Percentiles rank a stretch among this genome's conserved stretches.
Evolutionary conservation across 35 echinoderm and acorn worm genomes (phyloP).

Genomic region (Hemicentrotus pulcherrimus): DNA sequence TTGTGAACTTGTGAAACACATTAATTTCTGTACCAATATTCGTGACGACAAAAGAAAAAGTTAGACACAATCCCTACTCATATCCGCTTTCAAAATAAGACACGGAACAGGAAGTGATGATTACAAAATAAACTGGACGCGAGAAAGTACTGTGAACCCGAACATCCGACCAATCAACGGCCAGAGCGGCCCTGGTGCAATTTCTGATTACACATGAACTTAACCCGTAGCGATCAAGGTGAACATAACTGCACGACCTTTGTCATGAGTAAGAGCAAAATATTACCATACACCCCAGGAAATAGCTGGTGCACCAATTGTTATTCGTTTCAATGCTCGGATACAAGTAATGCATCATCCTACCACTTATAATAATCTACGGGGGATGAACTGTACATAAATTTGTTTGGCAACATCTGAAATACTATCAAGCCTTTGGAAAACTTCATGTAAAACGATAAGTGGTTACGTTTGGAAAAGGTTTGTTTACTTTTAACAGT

Average conservation of each 20-base stretch:
- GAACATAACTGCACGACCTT: neutral
- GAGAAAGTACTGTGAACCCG: neutral
- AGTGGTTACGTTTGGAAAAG: no score
- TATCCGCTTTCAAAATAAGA: constrained; percentile 3
- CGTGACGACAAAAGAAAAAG: no score
- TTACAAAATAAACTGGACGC: neutral
- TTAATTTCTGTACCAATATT: neutral
- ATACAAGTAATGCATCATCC: no score
- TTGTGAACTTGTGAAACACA: neutral
- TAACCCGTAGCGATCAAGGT: neutral
- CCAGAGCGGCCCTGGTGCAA: neutral
- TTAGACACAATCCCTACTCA: neutral
- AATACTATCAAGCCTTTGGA: no score
- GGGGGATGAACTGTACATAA: no score
- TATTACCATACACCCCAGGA: no score
- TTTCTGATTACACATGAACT: neutral
- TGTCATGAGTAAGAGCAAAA: neutral
- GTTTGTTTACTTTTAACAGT: no score
- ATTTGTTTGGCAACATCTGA: no score
- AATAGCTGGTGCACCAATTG: no score
- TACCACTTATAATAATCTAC: no score
- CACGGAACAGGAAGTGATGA: constrained; percentile 8
- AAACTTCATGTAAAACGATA: no score
- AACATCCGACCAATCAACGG: neutral
- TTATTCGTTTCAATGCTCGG: no score